Base-by-base conservation (phyloP, 2,797 vertebrate species). In the Antrozous pallidus region DNA sequence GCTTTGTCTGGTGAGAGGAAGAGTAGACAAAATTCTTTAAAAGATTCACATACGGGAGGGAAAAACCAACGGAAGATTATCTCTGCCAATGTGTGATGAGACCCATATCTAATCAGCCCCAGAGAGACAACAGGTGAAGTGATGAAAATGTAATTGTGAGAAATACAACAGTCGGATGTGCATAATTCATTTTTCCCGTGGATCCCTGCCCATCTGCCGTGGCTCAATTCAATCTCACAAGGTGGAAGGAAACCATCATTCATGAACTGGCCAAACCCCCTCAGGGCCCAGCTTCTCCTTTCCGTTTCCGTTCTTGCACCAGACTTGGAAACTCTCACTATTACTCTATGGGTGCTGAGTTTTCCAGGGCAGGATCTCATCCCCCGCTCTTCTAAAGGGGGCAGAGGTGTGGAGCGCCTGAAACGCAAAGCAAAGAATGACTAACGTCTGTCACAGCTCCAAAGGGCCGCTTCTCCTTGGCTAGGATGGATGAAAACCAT, bases 61-160 rank as follows among this genome's bases (percentile, higher is more conserved):
- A 79, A 94, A 97, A 97, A 94, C 33, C 95, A 95, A 96, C 96
- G 95, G 94, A 95, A 96, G 94, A 95, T 96, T 77, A 93, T 96
- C 94, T 96, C 94, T 91, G 89, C 94, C 95, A 96, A 94, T 67
- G 95, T 91, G 94, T 93, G 89, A 96, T 90, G 95, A 95, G 94
- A 90, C 93, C 86, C 93, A 93, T 89, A 97, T 88, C 96, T 97
- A 97, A 97, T 97, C 97, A 97, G 93, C 87, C 93, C 95, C 38
- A 0, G 95, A 90, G 56, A 83, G 61, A 97, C 96, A 97, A 63
- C 92, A 96, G 86, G 90, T 97, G 96, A 97, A 95, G 92, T 96
- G 94, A 96, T 95, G 95, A 97, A 97, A 98, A 97, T 93, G 74
- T 92, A 96, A 94, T 95, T 96, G 95, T 96, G 96, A 97, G 96